These are phyloP conservation scores for Mongoloraphidia duomilia DNA, from an alignment of 2,888 invertebrate genomes.

Conservation along the genomic window DNA sequence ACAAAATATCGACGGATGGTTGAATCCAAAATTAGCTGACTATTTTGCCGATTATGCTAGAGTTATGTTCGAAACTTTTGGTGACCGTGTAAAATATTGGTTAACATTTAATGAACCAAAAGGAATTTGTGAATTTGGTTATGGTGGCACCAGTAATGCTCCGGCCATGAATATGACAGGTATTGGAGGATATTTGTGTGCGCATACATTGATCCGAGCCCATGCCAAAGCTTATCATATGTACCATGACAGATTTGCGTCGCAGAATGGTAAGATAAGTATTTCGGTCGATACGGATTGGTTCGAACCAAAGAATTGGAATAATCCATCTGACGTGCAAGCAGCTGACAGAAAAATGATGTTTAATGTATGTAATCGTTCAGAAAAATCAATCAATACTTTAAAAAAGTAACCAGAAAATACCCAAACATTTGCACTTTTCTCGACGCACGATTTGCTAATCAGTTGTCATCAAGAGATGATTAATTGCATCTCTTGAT, in stretches of 20 bases:
- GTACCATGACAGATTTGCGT: constrained; percentile 27
- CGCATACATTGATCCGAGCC: constrained; percentile 40
- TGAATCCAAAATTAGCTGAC: constrained; percentile 47
- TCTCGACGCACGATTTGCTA: too few relatives aligned
- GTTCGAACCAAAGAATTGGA: not conserved
- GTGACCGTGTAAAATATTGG: constrained; percentile 18
- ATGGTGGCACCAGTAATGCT: constrained; percentile 42
- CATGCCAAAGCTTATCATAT: constrained; percentile 31
- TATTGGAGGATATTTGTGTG: constrained; percentile 49
- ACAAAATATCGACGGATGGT: constrained; percentile 53
- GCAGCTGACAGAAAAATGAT: constrained; percentile 36
- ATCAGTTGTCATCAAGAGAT: too few relatives aligned
- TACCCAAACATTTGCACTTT: too few relatives aligned
- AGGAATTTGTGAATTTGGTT: not conserved
- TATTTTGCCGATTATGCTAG: constrained; percentile 49
- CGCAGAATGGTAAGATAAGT: constrained; percentile 10
- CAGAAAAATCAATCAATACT: too few relatives aligned
- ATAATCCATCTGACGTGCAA: constrained; percentile 23
- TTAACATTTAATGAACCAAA: constrained; percentile 7
- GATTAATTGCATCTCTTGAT: too few relatives aligned
- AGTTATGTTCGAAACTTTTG: constrained; percentile 15
- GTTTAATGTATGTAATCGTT: constrained; percentile 32
- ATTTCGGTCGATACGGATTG: not conserved
- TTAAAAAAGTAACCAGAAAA: constrained; percentile 9
- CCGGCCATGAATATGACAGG: constrained; percentile 44